Evolutionary conservation across 2,797 vertebrate genomes (phyloP).

Genomic region (Phrynocephalus forsythii): DNA sequence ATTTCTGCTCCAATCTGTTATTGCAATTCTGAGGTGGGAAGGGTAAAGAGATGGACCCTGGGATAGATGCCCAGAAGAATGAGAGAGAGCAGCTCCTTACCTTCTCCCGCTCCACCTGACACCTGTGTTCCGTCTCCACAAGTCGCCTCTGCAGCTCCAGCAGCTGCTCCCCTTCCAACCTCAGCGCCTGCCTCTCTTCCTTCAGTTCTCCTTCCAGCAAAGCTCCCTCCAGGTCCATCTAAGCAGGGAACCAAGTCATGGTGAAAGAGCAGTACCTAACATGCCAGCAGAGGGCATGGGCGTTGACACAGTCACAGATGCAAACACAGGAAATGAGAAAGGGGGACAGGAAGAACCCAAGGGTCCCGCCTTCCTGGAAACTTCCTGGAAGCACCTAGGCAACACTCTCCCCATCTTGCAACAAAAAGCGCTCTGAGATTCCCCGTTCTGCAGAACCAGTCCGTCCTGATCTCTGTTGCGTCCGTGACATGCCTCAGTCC

Average conservation of each 20-base stretch:
- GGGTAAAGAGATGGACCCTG: not conserved
- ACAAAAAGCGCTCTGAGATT: not conserved
- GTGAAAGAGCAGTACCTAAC: not conserved
- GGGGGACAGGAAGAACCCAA: not conserved
- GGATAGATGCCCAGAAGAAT: not conserved
- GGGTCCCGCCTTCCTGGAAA: not conserved
- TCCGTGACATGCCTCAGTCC: not conserved
- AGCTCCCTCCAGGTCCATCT: constrained; percentile 91
- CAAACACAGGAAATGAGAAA: not conserved
- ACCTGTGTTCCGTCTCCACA: constrained; percentile 52
- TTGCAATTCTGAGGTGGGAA: too few species aligned
- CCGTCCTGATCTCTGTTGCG: not conserved
- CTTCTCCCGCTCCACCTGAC: constrained; percentile 72
- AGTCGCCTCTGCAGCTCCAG: constrained; percentile 77
- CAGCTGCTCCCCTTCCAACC: constrained; percentile 78
- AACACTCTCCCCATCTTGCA: constrained; percentile 12
- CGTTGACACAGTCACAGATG: not conserved
- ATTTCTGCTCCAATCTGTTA: too few species aligned
- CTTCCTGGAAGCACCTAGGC: not conserved
- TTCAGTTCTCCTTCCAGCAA: constrained; percentile 88
- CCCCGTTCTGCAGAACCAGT: not conserved
- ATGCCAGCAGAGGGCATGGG: not conserved
- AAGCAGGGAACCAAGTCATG: constrained; percentile 19
- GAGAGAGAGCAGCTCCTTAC: constrained; percentile 47
- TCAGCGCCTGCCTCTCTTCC: constrained; percentile 79